These are phyloP conservation scores for Odontomyia ornata DNA, from an alignment of 2,888 invertebrate genomes.

Conservation along the genomic window DNA sequence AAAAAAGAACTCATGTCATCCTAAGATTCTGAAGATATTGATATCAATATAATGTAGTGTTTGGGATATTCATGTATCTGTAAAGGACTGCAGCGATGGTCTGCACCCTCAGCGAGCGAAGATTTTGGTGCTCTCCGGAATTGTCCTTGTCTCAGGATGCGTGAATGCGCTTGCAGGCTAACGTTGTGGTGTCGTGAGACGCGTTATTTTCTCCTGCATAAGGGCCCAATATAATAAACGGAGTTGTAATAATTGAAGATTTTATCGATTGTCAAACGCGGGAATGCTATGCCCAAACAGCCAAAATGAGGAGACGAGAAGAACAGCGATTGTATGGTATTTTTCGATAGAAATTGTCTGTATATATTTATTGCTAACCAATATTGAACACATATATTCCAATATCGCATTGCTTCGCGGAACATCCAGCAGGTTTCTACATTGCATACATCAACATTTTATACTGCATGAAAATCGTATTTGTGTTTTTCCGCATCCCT, in stretches of 20 bases:
- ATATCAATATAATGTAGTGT: too few species aligned
- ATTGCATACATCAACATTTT: slow-evolving; percentile 83
- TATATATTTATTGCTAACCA: slow-evolving; percentile 95
- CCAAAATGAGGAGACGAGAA: slow-evolving; percentile 91
- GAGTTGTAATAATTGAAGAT: slow-evolving; percentile 71
- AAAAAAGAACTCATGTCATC: too few species aligned
- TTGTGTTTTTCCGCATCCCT: slow-evolving; percentile 65
- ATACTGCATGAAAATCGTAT: slow-evolving; percentile 82
- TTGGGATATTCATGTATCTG: too few species aligned
- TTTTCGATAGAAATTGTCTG: slow-evolving; percentile 78
- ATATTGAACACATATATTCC: slow-evolving; percentile 96
- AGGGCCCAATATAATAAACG: too few species aligned
- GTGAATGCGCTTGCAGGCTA: too few species aligned
- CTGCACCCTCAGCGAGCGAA: too few species aligned
- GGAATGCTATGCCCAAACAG: slow-evolving; percentile 89
- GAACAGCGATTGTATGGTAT: slow-evolving; percentile 75
- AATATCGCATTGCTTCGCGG: slow-evolving; percentile 88
- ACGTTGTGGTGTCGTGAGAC: too few species aligned
- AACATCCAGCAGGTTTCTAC: slow-evolving; percentile 85
- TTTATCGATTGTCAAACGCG: slow-evolving; percentile 76
- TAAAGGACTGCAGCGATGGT: too few species aligned
- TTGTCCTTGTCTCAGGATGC: too few species aligned
- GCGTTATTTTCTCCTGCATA: too few species aligned
- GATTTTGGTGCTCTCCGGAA: too few species aligned
- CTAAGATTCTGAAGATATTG: too few species aligned